A percentile compares a stretch with the other conserved stretches of the same genome.
Conservation (phyloP, 2,113 vertebrate genomes). For the Urocolius indicus region DNA sequence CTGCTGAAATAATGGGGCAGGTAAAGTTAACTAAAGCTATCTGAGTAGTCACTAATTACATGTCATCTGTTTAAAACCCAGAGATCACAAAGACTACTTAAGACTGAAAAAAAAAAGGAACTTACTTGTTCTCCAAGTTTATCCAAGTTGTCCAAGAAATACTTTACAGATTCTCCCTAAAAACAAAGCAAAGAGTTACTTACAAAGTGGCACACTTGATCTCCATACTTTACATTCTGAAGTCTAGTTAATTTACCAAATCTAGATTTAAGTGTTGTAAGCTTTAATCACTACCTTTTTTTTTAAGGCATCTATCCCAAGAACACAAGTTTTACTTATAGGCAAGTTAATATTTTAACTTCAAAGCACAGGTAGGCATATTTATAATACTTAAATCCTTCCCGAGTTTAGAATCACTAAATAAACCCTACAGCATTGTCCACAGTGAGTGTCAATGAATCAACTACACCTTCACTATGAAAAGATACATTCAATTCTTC, state of each 20-base stretch:
- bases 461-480: background rate
- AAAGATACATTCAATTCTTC: background rate
- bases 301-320: background rate
- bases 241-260: constrained; percentile 14
- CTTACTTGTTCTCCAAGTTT: constrained; percentile 94
- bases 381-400: background rate
- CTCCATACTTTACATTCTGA: constrained; percentile 38
- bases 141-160: constrained; percentile 99
- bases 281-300: background rate
- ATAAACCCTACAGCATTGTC: background rate
- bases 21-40: background rate
- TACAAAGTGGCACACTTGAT: background rate
- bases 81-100: constrained; percentile 14
- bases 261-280: background rate
- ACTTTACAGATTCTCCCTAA: constrained; percentile 98
- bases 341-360: background rate
- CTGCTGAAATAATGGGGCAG: background rate
- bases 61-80: constrained; percentile 12
- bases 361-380: background rate
- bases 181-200: constrained; percentile 67
- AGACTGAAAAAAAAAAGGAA: constrained; percentile 43
- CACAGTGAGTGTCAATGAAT: background rate
- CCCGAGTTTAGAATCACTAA: constrained; percentile 3
- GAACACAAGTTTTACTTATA: background rate
- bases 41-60: background rate